Percentiles rank a stretch among this genome's conserved stretches.
phyloP scores from a whole-genome alignment of 2,113 vertebrate species.

The Tretioscincus oriximinensis region DNA sequence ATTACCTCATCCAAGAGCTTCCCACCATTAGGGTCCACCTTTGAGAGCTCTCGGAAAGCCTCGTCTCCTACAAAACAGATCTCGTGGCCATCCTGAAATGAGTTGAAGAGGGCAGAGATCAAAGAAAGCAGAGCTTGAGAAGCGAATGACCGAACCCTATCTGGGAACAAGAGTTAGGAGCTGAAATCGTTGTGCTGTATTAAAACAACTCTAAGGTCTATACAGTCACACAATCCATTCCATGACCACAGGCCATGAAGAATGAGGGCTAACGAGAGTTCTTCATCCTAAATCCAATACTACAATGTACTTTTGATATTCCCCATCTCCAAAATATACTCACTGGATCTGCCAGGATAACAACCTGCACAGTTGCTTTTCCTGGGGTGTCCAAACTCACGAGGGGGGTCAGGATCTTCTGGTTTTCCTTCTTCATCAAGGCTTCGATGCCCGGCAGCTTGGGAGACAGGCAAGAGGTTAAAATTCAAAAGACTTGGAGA shows the following conservation, averaged over 20 bases:
- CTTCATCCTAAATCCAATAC: too few relatives aligned
- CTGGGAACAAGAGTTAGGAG: too few relatives aligned
- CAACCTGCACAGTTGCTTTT: conserved; percentile 95
- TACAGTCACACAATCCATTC: too few relatives aligned
- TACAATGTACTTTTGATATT: too few relatives aligned
- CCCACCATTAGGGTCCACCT: conserved; percentile 81
- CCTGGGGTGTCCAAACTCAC: conserved; percentile 95
- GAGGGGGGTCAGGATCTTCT: conserved; percentile 89
- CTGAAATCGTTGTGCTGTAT: too few relatives aligned
- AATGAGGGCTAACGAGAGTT: too few relatives aligned
- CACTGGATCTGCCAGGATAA: conserved; percentile 94
- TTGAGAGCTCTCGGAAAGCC: conserved; percentile 89
- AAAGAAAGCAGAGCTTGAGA: not conserved
- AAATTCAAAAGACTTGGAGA: not conserved
- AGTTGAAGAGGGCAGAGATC: not conserved
- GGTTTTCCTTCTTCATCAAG: conserved; percentile 86
- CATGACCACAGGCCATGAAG: too few relatives aligned
- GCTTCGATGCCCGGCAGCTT: conserved; percentile 85
- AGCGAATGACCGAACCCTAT: too few relatives aligned
- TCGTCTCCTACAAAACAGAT: conserved; percentile 97
- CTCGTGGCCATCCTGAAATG: conserved; percentile 88
- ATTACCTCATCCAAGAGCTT: conserved; percentile 86
- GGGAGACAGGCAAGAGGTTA: not conserved
- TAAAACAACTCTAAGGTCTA: too few relatives aligned
- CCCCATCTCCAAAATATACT: conserved; percentile 56